These are phyloP conservation scores for Microlaimidae sp. DNA, from an alignment of 2,888 invertebrate genomes.

Conservation along the genomic window DNA sequence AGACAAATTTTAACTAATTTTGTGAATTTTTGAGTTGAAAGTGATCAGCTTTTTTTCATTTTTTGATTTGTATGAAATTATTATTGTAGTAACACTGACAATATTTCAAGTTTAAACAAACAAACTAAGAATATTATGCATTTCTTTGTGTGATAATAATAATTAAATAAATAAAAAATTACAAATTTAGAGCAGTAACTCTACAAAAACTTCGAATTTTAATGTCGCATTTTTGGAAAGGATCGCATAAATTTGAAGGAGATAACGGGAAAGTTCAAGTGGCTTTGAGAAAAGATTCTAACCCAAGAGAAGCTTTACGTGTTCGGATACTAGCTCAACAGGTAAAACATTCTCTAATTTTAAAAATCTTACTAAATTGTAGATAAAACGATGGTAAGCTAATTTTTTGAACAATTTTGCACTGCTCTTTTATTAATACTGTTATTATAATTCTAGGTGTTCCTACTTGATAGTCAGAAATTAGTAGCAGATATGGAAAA, in stretches of 20 bases:
- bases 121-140: no score
- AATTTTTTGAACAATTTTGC: background rate
- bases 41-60: no score
- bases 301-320: conserved; percentile 61
- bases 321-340: conserved; percentile 74
- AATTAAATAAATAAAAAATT: no score
- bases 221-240: conserved; percentile 69
- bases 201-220: conserved; percentile 69
- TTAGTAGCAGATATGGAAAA: conserved; percentile 20
- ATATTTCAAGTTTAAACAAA: no score
- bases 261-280: conserved; percentile 54
- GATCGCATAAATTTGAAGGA: conserved; percentile 72
- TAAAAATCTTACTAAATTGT: no score
- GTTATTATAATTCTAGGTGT: conserved; percentile 41
- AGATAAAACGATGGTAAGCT: no score
- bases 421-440: conserved; percentile 8
- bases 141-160: no score
- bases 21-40: no score
- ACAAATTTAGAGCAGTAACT: conserved; percentile 53
- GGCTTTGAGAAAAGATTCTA: conserved; percentile 70
- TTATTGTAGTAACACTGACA: no score
- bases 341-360: conserved; percentile 43
- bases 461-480: conserved; percentile 48
- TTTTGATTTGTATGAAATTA: no score
- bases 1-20: no score